Evolutionary conservation across 2,113 vertebrate genomes (phyloP), one percentile per base, ranked within the genome.

Genomic region (Hystrix brachyura): DNA sequence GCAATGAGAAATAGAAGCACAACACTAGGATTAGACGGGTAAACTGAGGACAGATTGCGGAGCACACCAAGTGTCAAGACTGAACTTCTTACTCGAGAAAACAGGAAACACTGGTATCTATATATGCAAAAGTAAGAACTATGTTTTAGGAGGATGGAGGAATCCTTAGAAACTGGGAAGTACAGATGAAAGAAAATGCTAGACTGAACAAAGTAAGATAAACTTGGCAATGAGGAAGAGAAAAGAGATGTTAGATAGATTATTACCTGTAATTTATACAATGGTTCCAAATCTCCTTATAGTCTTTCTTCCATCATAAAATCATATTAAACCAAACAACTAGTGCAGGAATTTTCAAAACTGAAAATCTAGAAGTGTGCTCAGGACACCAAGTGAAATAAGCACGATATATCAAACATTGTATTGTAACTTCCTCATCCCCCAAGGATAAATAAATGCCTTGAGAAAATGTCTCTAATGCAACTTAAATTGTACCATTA

Each of bases 381-480:
- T 87, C 60, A 34, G 84, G 67, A 83, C 64, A 76, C 29, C 27
- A 80, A 69, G 29, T 80, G 32, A 89, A 72, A 88, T 15, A 34
- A 13, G 79, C 18, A 82, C 15, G 34, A 25, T 53, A 46, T 38
- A 65, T 69, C 43, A 95, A 65, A 74, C 9, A 76, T 3, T 62
- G 2, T 9, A 71, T 2, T 19, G 2, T 53, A 90, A 48, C 14
- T 71, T 72, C 48, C 38, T 93, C 51, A 79, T 43, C 57, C 34
- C 65, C 21, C 19, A 76, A 72, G 48, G 38, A 76, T 43, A 92
- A 84, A 87, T 81, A 78, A 85, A 72, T 72, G 69, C 2, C 29
- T 57, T 74, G 34, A 72, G 38, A 78, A 95, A 69, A 97, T 27
- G 34, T 64, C 32, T 90, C 25, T 38, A 55, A 51, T 80, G 43